Base-by-base conservation (phyloP, 2,888 invertebrate species). In the Ommatoiulus sabulosus region DNA sequence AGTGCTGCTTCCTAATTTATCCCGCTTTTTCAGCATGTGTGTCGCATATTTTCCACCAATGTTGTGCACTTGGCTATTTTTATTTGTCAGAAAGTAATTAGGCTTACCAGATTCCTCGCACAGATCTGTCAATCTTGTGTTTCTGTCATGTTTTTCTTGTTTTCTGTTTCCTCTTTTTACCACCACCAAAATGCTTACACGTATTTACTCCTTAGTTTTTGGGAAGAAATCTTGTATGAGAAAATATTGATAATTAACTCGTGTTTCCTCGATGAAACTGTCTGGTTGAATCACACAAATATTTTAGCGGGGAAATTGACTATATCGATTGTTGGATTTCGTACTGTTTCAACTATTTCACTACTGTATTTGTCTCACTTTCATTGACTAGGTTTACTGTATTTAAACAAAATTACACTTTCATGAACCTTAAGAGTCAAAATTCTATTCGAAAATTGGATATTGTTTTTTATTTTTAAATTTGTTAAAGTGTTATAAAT, bases 61-160 rank as follows among this genome's bases (percentile, higher is more conserved):
- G n/a, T n/a, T n/a, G 5, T 63, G 20, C 5, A 20, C 8, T 63
- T 5, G n/a, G 63, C 63, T 20, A 63, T 63, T 63, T 63, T 63
- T 63, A 63, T 63, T 63, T 20, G 63, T 2, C 63, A 63, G 63
- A 63, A 63, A 63, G 63, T 20, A 63, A 63, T 63, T 63, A 63
- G 63, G 63, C n/a, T 15, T 63, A 63, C n/a, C n/a, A 63, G 63
- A 63, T 63, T 63, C 0, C 63, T 46, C 12, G 12, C n/a, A 20
- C 20, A 20, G 63, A 63, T 63, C 63, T 63, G 63, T 63, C 15
- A 63, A n/a, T 63, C 63, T 8, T 7, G n/a, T 63, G 63, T 63
- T 63, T 63, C 20, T 63, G 63, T 5, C 63, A 63, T 63, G n/a
- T 15, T 63, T 63, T 20, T 5, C n/a, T 63, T 20, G 15, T 63